Percentiles rank a stretch among this genome's conserved stretches.
Conservation (phyloP, 2,888 invertebrate species). For the Hedya salicella region DNA sequence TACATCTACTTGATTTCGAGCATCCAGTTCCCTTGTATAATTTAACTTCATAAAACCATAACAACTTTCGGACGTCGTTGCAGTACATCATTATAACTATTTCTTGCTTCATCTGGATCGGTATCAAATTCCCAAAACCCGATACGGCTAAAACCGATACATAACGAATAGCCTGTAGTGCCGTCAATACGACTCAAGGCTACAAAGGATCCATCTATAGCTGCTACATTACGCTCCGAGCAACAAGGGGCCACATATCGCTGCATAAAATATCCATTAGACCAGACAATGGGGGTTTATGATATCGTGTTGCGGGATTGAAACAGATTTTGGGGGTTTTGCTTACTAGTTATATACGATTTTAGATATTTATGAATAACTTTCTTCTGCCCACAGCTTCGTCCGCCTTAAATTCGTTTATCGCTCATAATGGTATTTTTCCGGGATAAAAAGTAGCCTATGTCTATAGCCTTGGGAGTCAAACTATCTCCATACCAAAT, state of each 20-base stretch:
- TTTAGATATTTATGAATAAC: too few relatives aligned
- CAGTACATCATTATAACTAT: too few relatives aligned
- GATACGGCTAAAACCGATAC: background rate
- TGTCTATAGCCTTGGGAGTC: too few relatives aligned
- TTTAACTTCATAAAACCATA: too few relatives aligned
- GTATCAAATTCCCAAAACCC: constrained; percentile 1
- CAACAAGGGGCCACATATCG: constrained; percentile 49
- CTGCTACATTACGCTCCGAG: constrained; percentile 53
- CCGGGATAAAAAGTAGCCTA: too few relatives aligned
- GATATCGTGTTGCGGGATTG: constrained; percentile 49
- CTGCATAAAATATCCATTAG: constrained; percentile 59
- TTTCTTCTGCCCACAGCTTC: too few relatives aligned
- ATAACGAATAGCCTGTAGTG: background rate
- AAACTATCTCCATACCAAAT: too few relatives aligned
- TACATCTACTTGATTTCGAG: too few relatives aligned
- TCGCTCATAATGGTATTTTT: too few relatives aligned
- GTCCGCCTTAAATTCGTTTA: too few relatives aligned
- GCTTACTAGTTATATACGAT: background rate
- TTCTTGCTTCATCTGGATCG: background rate
- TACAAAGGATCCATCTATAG: constrained; percentile 49
- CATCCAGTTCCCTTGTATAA: too few relatives aligned
- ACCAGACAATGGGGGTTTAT: constrained; percentile 48
- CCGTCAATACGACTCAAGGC: constrained; percentile 45
- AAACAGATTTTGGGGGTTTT: constrained; percentile 45
- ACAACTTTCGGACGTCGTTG: too few relatives aligned